Percentiles rank a stretch among this genome's conserved stretches.
These are phyloP conservation scores for Hyles euphorbiae DNA, from an alignment of 1,140 invertebrate genomes.

Conservation along the genomic window DNA sequence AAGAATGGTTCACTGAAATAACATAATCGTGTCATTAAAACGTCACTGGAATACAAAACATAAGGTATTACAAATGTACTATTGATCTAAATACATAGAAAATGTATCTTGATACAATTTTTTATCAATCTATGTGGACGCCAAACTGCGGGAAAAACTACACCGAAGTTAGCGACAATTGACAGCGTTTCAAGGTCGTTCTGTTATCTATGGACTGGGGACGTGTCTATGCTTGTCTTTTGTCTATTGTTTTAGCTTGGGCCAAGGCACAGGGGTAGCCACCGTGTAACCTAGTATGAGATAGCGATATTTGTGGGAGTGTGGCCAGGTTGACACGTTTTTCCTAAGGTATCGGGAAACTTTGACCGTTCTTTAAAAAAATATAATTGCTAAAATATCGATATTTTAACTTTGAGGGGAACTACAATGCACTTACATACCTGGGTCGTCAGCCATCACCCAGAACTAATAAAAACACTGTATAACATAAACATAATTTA, in stretches of 20 bases:
- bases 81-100: constrained; percentile 70
- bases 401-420: too few species aligned
- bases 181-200: constrained; percentile 51
- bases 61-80: constrained; percentile 39
- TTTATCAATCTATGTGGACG: constrained; percentile 65
- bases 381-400: too few species aligned
- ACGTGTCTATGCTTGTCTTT: constrained; percentile 23
- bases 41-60: constrained; percentile 51
- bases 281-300: too few species aligned
- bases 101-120: constrained; percentile 50
- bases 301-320: too few species aligned
- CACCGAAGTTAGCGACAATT: constrained; percentile 55
- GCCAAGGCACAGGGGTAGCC: background rate
- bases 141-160: constrained; percentile 74
- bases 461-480: too few species aligned
- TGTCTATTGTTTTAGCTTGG: constrained; percentile 17
- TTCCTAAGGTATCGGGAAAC: too few species aligned
- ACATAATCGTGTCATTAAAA: constrained; percentile 52
- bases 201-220: constrained; percentile 39
- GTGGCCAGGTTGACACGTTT: too few species aligned
- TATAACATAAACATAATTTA: too few species aligned
- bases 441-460: too few species aligned
- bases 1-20: constrained; percentile 56
- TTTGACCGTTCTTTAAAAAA: too few species aligned
- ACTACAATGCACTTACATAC: too few species aligned